phyloP scores from a whole-genome alignment of 2,888 invertebrate species.

The Eupithecia subfuscata region DNA sequence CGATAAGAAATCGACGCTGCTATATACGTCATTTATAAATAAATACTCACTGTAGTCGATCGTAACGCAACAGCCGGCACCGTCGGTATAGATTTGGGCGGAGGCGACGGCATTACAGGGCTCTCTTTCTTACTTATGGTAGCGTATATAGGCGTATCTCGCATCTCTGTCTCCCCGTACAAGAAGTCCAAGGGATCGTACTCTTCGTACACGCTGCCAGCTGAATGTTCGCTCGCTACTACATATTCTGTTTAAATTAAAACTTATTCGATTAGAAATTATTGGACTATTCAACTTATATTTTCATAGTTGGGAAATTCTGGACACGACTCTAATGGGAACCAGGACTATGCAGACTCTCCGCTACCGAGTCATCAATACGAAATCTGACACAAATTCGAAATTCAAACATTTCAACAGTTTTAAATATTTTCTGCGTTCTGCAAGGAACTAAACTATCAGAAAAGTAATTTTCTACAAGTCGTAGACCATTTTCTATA shows the following conservation, averaged over 20 bases:
- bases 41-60: constrained; percentile 70
- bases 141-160: constrained; percentile 76
- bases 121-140: constrained; percentile 71
- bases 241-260: constrained; percentile 62
- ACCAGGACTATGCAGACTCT: too few species aligned
- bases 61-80: constrained; percentile 70
- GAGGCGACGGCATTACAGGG: constrained; percentile 72
- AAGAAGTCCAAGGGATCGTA: constrained; percentile 80
- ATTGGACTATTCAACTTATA: too few species aligned
- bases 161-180: constrained; percentile 79
- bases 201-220: constrained; percentile 78
- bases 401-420: too few species aligned
- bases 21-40: neutral
- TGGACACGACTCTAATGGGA: too few species aligned
- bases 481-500: too few species aligned
- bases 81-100: constrained; percentile 73
- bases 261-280: too few species aligned
- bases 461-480: too few species aligned
- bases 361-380: too few species aligned
- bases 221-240: constrained; percentile 70
- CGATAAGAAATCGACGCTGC: neutral
- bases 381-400: too few species aligned
- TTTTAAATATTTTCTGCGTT: too few species aligned
- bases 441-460: too few species aligned
- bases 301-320: too few species aligned